Conservation (phyloP, 1,140 invertebrate genomes). For the Copidosoma floridanum region DNA sequence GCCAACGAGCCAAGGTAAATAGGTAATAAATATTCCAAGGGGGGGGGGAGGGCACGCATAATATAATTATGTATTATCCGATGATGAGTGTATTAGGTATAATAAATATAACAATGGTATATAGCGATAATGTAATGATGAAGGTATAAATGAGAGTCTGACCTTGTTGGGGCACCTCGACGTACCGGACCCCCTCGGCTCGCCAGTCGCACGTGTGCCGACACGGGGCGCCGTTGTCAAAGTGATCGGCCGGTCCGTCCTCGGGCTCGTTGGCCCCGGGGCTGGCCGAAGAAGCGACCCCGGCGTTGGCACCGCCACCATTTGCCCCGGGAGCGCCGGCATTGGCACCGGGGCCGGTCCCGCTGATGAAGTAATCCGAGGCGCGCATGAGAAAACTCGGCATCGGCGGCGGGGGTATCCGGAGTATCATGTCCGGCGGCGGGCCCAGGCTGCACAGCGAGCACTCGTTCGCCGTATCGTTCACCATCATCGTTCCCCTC, state of each 20-base stretch:
- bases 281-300: neutral
- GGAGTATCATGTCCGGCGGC: conserved; percentile 76
- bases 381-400: conserved; percentile 59
- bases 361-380: conserved; percentile 2
- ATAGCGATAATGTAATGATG: too few species aligned
- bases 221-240: conserved; percentile 50
- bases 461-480: conserved; percentile 41
- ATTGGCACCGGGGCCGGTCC: neutral
- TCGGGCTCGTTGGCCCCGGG: neutral
- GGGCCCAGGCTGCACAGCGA: conserved; percentile 66
- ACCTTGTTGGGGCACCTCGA: conserved; percentile 74
- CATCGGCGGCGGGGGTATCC: conserved; percentile 77
- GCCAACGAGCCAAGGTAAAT: too few species aligned
- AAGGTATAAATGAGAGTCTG: too few species aligned
- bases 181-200: conserved; percentile 67
- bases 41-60: too few species aligned
- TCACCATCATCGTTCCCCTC: conserved; percentile 14
- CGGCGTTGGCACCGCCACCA: neutral
- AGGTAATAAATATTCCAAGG: too few species aligned
- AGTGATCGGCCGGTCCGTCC: conserved; percentile 22
- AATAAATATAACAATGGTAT: too few species aligned
- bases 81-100: too few species aligned
- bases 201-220: conserved; percentile 56
- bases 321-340: neutral
- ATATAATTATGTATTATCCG: too few species aligned